Evolutionary conservation across 1,140 invertebrate genomes (phyloP).

Genomic region (Bombus confusus): DNA sequence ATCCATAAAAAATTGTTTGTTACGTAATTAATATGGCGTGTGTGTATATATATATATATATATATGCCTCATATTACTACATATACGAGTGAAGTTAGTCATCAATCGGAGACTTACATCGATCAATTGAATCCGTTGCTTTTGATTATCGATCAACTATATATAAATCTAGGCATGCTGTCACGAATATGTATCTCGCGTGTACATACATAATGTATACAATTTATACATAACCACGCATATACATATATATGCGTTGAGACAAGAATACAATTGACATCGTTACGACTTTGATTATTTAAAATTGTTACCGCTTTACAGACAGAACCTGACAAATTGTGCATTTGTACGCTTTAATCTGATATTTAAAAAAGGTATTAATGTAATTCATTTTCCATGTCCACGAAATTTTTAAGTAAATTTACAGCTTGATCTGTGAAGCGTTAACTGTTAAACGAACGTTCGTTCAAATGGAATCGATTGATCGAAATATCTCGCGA

Average conservation of each 20-base stretch:
- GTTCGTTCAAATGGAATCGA: constrained; percentile 20
- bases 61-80: constrained; percentile 22
- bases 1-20: neutral
- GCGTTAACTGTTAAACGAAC: constrained; percentile 10
- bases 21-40: neutral
- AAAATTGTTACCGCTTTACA: constrained; percentile 12
- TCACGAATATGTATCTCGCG: neutral
- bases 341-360: neutral
- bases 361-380: neutral
- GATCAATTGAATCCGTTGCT: constrained; percentile 30
- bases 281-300: constrained; percentile 40
- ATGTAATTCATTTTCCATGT: neutral
- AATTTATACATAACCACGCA: constrained; percentile 28
- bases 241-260: constrained; percentile 4
- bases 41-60: too few relatives aligned
- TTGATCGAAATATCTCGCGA: constrained; percentile 21
- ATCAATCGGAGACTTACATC: neutral
- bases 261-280: constrained; percentile 49
- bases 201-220: neutral
- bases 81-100: neutral
- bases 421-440: constrained; percentile 31
- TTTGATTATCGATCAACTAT: constrained; percentile 43
- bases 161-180: constrained; percentile 16
- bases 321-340: neutral
- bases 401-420: neutral